Base-by-base conservation (phyloP, 2,113 vertebrate genomes). In the Pleuronectes platessa region DNA sequence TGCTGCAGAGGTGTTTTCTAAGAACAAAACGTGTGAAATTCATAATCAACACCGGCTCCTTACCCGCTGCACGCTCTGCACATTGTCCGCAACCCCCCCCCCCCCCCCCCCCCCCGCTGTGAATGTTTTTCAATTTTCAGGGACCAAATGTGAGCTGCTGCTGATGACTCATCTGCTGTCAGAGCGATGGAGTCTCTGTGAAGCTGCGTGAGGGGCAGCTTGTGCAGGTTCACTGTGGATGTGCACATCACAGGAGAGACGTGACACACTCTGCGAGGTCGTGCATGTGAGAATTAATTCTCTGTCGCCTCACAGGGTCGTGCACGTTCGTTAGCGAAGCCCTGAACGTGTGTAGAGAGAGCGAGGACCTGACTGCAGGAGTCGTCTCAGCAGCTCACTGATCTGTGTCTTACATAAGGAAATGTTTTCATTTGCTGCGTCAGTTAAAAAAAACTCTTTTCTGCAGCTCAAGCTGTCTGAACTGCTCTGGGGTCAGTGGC, bases 111-210 rank as follows among this genome's bases (percentile, higher is more conserved):
- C 35, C 20, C 35, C 61, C 5, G 27, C 62, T 73, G 67, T 73
- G 68, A 92, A 86, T 88, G 76, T 85, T 79, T 45, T 82, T 69
- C 58, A 59, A 75, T 68, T 62, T 87, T 88, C 78, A 84, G 79
- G 85, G 85, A 89, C 86, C 86, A 90, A 88, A 64, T 26, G 54
- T 84, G 73, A 79, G 71, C 27, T 55, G 23, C 26, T 68, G 31
- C 51, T 31, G 51, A 71, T 81, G 81, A 81, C 63, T 83, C 83
- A 62, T 56, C 68, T 84, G 77, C 67, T 68, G 71, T 79, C 69
- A 74, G 35, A 58, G 78, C 67, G 20, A 9, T 68, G 69, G 81
- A 35, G 51, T 81, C 68, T 81, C 40, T 55, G 77, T 76, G 49
- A 81, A 47, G 71, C 51, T 67, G 68, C 69, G 24, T 45, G 42